Base-by-base conservation (phyloP, 2,113 vertebrate species). In the Epinephelus lanceolatus region DNA sequence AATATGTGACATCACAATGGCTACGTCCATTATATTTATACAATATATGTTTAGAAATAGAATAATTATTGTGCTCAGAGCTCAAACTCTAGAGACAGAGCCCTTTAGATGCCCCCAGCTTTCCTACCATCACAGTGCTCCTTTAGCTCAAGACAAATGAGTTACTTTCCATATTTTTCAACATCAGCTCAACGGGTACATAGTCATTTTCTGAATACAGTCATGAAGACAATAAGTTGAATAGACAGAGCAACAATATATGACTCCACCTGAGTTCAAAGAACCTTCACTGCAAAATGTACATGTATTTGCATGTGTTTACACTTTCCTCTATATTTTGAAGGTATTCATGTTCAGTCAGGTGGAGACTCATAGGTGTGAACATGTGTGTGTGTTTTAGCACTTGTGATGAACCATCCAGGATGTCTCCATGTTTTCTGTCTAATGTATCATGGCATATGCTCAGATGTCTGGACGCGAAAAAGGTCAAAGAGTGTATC, bases 331-430 rank as follows among this genome's bases (percentile, higher is more conserved):
- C 17, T 4, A 6, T 11, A 37, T 66, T 42, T 19, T 19, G 6
- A 67, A 60, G 19, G 25, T 57, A 25, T 57, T 30, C 14, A 17
- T 23, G 45, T n/a, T 23, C 27, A 42, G 23, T 33, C 25, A 42
- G 17, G 61, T 40, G 7, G 45, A 60, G 23, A 71, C 61, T 65
- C 17, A 62, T 18, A 30, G 30, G 47, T 67, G 68, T 61, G 40
- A 75, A 23, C 18, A 15, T 25, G 30, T 53, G 68, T 18, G 37
- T 19, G 27, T 63, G 6, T 53, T 69, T 56, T 51, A 70, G 27
- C 30, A 27, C 42, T 23, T 45, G 17, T 49, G 18, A 74, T 81
- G 47, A 81, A 68, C 27, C 55, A 30, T 81, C 45, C 18, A 25
- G 18, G 17, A 33, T 57, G 6, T 69, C 14, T 27, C 30, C 23